Evolutionary conservation across 2,888 invertebrate species (phyloP).

Genomic region (Heliconius ismenius): DNA sequence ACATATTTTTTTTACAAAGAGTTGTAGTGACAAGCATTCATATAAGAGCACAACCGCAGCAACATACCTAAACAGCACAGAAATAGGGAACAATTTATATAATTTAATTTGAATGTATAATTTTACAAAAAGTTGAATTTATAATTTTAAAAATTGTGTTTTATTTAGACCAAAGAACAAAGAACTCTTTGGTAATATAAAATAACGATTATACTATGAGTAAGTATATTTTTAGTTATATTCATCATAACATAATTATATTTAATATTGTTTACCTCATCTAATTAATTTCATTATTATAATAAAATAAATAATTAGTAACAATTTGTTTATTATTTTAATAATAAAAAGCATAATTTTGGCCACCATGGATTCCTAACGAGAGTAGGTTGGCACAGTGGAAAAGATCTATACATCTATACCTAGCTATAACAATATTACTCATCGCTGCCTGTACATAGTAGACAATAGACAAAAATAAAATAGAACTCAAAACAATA

Average conservation of each 20-base stretch:
- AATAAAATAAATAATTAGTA: background rate
- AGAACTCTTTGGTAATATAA: background rate
- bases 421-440: too few relatives aligned
- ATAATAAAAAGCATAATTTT: background rate
- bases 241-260: background rate
- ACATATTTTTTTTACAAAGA: background rate
- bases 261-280: background rate
- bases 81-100: background rate
- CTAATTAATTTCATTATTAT: too few relatives aligned
- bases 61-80: background rate
- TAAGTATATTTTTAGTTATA: background rate
- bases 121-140: background rate
- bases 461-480: too few relatives aligned
- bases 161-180: too few relatives aligned
- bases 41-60: background rate
- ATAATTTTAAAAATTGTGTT: background rate
- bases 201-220: background rate
- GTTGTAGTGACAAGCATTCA: background rate
- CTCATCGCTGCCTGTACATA: too few relatives aligned
- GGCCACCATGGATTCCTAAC: background rate
- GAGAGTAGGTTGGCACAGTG: background rate
- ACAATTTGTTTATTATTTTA: background rate
- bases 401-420: background rate
- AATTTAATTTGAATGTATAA: background rate
- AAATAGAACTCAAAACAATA: too few relatives aligned